phyloP scores from a whole-genome alignment of 2,113 vertebrate species.

The Nycticryphes semicollaris region DNA sequence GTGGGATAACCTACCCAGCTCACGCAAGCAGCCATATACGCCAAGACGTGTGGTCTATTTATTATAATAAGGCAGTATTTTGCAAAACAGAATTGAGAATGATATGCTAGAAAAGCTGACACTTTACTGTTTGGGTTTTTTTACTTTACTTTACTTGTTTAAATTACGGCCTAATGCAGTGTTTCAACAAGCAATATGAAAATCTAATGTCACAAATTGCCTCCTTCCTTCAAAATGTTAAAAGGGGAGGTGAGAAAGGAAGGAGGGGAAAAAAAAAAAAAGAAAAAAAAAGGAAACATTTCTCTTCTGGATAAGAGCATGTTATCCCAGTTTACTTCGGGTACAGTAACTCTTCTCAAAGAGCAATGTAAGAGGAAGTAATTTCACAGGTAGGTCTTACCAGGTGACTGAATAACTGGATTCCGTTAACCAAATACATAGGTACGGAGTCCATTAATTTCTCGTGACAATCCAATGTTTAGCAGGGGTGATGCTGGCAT shows the following conservation, averaged over 20 bases:
- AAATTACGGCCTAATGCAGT: not conserved
- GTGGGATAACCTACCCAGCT: not conserved
- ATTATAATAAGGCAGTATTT: not conserved
- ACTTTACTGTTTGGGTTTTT: too few relatives aligned
- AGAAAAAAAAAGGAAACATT: not conserved
- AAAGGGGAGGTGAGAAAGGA: not conserved
- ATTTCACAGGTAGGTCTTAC: not conserved
- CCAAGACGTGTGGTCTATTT: not conserved
- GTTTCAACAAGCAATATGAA: not conserved
- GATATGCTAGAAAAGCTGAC: not conserved
- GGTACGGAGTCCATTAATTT: not conserved
- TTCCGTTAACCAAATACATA: not conserved
- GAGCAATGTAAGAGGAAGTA: not conserved
- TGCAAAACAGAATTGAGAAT: not conserved
- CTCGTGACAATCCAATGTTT: not conserved
- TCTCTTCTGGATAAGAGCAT: not conserved
- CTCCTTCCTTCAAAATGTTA: not conserved
- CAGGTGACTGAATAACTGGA: not conserved
- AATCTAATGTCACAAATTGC: not conserved
- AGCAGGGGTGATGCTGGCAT: not conserved
- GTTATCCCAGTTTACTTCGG: not conserved
- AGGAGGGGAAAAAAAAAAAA: not conserved
- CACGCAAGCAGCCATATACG: not conserved
- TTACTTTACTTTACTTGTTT: not conserved
- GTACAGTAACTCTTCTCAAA: constrained; percentile 10